Base-by-base conservation (phyloP, 2,888 invertebrate genomes). In the Eilema griseolum region DNA sequence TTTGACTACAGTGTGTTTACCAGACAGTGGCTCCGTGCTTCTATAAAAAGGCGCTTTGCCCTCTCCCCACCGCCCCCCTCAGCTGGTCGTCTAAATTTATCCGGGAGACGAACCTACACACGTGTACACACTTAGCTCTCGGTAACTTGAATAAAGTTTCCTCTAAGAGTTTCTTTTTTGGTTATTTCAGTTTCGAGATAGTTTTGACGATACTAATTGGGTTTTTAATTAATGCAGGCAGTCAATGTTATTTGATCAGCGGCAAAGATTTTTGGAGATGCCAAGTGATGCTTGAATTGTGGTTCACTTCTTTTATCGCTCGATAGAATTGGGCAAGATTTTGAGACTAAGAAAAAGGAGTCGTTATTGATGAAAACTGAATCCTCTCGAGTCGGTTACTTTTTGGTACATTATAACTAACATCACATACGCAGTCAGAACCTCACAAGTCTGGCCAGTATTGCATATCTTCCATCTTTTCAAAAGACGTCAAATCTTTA, bases 1-100 rank as follows among this genome's bases (percentile, higher is more conserved):
- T 89, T 85, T 84, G 78, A 78, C 74, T 76, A 76, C 64, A 85
- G 80, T 84, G 84, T 86, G 85, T 86, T 85, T 87, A 87, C 84
- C 84, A 90, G 92, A 90, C 89, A 89, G 88, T 86, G 87, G 83
- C 88, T 86, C 85, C 87, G 89, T 83, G 91, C 84, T 90, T 93
- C 94, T 95, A 95, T 94, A 95, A 94, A 95, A 94, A 95, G 94
- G 93, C 88, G 88, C 91, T 93, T 90, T 92, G 90, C 90, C 86
- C 86, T 71, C 60, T 71, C 62, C 83, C 82, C 81, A 82, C 84
- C 86, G 83, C 86, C 85, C 83, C 84, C 82, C 80, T 76, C 79
- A 82, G 82, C 81, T 83, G 86, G 85, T 80, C 81, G 82, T 90
- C 95, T 93, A 95, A 92, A 92, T 92, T 93, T 94, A 94, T 88